Base-by-base conservation (phyloP, 2,888 invertebrate genomes). In the Metopia argyrocephala region DNA sequence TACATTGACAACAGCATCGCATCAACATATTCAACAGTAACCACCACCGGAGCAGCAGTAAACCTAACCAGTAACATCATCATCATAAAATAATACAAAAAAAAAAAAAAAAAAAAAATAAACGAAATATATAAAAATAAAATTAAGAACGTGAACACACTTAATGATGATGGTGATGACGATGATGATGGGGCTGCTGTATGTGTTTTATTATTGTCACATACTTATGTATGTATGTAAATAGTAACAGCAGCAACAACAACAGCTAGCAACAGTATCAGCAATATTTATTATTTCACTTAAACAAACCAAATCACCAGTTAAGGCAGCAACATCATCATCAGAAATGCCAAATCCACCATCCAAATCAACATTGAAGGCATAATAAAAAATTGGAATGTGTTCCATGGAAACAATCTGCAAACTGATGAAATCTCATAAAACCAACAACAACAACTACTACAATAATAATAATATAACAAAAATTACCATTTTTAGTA, bases 401-500 rank as follows among this genome's bases (percentile, higher is more conserved):
- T 3, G 3, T 31, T 31, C 31, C 31, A 7, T 31, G 5, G 64
- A 57, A 46, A 74, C 69, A 78, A 81, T 81, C 76, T 74, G 65
- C 73, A 76, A 76, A 15, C 9, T 81, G 76, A 81, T 81, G 80
- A 81, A 81, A 76, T 76, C 76, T 81, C 73, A 64, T 38, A 38
- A 38, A 54, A 64, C 45, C 57, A 68, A 79, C 79, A 79, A 66
- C 31, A 59, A 50, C 57, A 70, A 48, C n/a, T 2, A 48, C 31
- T 31, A 31, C 31, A 50, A 20, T 15, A 75, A 20, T 25, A 52
- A 38, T 38, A 38, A 38, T 38, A 38, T 38, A 38, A 45, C 52
- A 68, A 64, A n/a, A 81, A 81, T 81, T 82, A 69, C 78, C 82
- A 82, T 82, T 79, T 38, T 82, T 65, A 76, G 70, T 78, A 81